Conservation (phyloP, 2,888 invertebrate genomes). For the Carabus problematicus region DNA sequence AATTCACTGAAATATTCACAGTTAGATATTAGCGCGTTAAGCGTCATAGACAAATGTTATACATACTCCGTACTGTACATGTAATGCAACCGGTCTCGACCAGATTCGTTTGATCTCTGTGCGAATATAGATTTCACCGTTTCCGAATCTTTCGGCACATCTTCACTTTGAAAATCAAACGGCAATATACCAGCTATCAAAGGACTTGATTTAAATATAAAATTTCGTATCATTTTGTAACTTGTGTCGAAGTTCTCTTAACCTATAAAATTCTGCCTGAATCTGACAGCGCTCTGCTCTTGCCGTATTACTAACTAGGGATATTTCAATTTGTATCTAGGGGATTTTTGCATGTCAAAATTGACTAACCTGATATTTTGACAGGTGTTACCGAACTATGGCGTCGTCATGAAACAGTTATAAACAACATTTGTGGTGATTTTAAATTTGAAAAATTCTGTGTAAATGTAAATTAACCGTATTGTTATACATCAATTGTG, state of each 20-base stretch:
- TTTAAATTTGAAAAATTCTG: no score
- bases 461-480: no score
- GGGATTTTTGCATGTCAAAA: neutral
- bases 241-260: neutral
- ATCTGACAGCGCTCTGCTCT: slow-evolving; percentile 8
- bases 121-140: slow-evolving; percentile 8
- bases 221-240: slow-evolving; percentile 24
- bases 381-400: slow-evolving; percentile 13
- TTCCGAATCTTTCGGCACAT: slow-evolving; percentile 17
- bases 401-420: slow-evolving; percentile 13
- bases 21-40: neutral
- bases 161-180: slow-evolving; percentile 12
- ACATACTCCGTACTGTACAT: slow-evolving; percentile 34
- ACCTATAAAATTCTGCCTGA: slow-evolving; percentile 28
- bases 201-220: slow-evolving; percentile 15
- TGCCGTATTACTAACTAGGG: neutral
- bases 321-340: neutral
- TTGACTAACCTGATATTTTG: neutral
- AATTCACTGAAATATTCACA: slow-evolving; percentile 66
- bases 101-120: slow-evolving; percentile 18
- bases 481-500: no score
- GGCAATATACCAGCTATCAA: slow-evolving; percentile 29
- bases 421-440: no score
- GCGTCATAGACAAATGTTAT: neutral
- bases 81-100: slow-evolving; percentile 17